These are phyloP conservation scores for Hetaerina titia DNA, from an alignment of 2,888 invertebrate genomes.

Conservation along the genomic window DNA sequence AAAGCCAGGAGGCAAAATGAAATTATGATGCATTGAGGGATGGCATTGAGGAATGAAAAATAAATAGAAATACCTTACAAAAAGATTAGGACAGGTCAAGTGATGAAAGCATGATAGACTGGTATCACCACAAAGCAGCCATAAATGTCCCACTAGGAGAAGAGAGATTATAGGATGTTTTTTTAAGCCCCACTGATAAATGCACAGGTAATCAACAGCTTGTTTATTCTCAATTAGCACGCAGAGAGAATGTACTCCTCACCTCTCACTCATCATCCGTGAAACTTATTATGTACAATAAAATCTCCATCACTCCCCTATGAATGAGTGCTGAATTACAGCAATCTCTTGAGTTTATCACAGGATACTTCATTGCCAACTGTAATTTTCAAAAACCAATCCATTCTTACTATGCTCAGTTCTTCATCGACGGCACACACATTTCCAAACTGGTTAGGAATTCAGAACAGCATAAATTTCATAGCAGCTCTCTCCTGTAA, in stretches of 20 bases:
- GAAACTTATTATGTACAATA: conserved; percentile 53
- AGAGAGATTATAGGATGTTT: conserved; percentile 45
- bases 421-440: neutral
- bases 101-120: conserved; percentile 53
- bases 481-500: neutral
- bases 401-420: neutral
- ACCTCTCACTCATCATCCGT: conserved; percentile 41
- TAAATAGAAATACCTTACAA: conserved; percentile 60
- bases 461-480: conserved; percentile 6
- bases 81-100: conserved; percentile 47
- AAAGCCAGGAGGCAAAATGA: conserved; percentile 54
- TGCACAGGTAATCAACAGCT: conserved; percentile 43
- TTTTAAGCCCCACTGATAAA: conserved; percentile 56
- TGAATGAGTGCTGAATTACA: conserved; percentile 56
- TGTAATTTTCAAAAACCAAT: neutral
- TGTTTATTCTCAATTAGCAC: conserved; percentile 43
- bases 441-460: neutral
- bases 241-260: conserved; percentile 22
- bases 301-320: conserved; percentile 51
- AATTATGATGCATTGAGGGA: conserved; percentile 56
- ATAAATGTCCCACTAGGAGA: conserved; percentile 30
- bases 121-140: conserved; percentile 57
- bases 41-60: conserved; percentile 65
- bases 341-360: conserved; percentile 64
- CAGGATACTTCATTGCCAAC: conserved; percentile 57